Conservation (phyloP, 2,888 invertebrate genomes). For the Xestia ashworthii region DNA sequence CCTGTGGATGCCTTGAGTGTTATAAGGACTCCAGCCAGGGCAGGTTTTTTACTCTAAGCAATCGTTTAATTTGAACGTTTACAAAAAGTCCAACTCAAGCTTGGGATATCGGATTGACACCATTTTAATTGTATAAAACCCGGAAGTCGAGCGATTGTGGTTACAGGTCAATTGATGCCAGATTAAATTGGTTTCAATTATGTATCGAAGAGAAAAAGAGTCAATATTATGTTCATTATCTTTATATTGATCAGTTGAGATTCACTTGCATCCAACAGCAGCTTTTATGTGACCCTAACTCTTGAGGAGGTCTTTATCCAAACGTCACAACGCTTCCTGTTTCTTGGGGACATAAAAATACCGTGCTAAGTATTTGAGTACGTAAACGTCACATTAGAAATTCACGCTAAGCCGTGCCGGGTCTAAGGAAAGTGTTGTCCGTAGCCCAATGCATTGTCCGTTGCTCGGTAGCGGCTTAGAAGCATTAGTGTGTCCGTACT, state of each 20-base stretch:
- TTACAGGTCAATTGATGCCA: not conserved
- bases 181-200: constrained; percentile 17
- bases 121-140: constrained; percentile 20
- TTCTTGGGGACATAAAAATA: too few species aligned
- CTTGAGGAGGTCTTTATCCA: not conserved
- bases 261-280: not conserved
- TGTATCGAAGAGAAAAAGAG: not conserved
- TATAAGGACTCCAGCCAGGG: too few species aligned
- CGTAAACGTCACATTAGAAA: too few species aligned
- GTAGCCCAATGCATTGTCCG: too few species aligned
- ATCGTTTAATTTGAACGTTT: not conserved
- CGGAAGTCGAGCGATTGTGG: constrained; percentile 9
- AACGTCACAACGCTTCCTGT: too few species aligned
- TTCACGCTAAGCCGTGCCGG: too few species aligned
- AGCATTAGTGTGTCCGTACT: too few species aligned
- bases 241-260: not conserved
- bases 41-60: not conserved
- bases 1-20: too few species aligned
- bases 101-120: not conserved
- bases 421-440: too few species aligned
- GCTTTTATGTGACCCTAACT: not conserved
- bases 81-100: constrained; percentile 1
- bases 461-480: too few species aligned
- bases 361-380: too few species aligned
- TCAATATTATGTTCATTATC: not conserved